Evolutionary conservation across 2,797 vertebrate genomes (phyloP).

Genomic region (Diplodus puntazzo): DNA sequence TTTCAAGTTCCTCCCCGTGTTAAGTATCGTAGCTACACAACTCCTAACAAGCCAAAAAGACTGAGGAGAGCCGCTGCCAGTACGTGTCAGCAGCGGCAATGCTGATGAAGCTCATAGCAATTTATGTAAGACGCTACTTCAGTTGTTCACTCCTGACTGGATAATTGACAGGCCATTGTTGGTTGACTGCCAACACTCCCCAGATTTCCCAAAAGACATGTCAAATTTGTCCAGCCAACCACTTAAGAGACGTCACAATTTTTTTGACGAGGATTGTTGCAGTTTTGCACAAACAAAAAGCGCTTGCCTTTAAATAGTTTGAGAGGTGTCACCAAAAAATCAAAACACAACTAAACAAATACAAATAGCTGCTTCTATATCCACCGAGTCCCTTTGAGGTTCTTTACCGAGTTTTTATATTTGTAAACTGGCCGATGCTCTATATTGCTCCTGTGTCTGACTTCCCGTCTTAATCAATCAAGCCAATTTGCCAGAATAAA

Average conservation of each 20-base stretch:
- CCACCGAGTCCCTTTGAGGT: neutral
- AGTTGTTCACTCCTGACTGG: slow-evolving; percentile 64
- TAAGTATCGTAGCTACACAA: slow-evolving; percentile 46
- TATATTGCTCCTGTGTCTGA: too few relatives aligned
- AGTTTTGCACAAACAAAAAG: slow-evolving; percentile 50
- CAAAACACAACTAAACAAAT: slow-evolving; percentile 9
- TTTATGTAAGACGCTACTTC: slow-evolving; percentile 64
- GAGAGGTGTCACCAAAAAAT: slow-evolving; percentile 44
- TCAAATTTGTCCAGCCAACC: slow-evolving; percentile 57
- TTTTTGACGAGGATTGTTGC: slow-evolving; percentile 70
- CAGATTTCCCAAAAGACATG: slow-evolving; percentile 57
- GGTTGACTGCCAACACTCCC: slow-evolving; percentile 57
- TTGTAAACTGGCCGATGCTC: too few relatives aligned
- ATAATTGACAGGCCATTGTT: slow-evolving; percentile 75
- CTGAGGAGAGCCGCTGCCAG: slow-evolving; percentile 46
- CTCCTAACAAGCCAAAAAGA: slow-evolving; percentile 63
- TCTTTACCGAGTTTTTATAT: neutral
- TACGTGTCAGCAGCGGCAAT: slow-evolving; percentile 53
- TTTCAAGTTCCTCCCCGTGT: slow-evolving; percentile 68
- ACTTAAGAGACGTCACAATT: slow-evolving; percentile 38
- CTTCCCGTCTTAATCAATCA: too few relatives aligned
- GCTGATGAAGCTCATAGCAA: slow-evolving; percentile 63
- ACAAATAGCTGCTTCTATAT: slow-evolving; percentile 32
- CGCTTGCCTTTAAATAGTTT: slow-evolving; percentile 36
- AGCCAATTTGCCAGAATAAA: too few relatives aligned